Percentiles rank a stretch among this genome's conserved stretches.
Conservation (phyloP, 2,797 vertebrate species). For the Aphelocoma californica region DNA sequence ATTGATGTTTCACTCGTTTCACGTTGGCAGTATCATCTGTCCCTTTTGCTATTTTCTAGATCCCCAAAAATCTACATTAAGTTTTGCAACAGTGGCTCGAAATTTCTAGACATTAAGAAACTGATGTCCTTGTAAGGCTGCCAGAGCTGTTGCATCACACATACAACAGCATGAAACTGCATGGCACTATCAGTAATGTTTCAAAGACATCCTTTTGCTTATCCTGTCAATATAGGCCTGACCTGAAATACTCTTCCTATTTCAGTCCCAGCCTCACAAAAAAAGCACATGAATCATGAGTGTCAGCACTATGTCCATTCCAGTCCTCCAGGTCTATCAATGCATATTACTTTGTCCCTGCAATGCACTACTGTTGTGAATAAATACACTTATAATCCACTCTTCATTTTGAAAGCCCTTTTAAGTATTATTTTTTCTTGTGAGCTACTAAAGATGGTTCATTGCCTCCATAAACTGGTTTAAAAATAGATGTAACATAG, state of each 20-base stretch:
- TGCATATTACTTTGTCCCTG: not conserved
- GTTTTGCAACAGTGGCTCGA: slow-evolving; percentile 44
- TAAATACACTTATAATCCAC: not conserved
- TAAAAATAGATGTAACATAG: not conserved
- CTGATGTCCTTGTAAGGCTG: slow-evolving; percentile 62
- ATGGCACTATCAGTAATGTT: slow-evolving; percentile 23
- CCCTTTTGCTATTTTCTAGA: not conserved
- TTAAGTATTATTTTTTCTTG: not conserved
- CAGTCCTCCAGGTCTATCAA: not conserved
- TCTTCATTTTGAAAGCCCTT: slow-evolving; percentile 29
- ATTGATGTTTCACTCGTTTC: not conserved
- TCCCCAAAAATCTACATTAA: not conserved
- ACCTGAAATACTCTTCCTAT: slow-evolving; percentile 33
- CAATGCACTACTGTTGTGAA: not conserved
- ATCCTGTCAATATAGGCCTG: slow-evolving; percentile 55
- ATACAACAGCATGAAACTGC: not conserved
- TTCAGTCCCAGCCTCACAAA: slow-evolving; percentile 1
- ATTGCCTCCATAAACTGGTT: not conserved
- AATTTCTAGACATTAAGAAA: slow-evolving; percentile 67
- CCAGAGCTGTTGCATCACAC: slow-evolving; percentile 58
- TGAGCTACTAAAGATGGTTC: not conserved
- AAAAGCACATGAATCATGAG: not conserved
- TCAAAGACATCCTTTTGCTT: slow-evolving; percentile 40
- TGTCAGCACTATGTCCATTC: not conserved
- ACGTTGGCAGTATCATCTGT: not conserved